Percentiles rank a stretch among this genome's conserved stretches.
phyloP scores from a whole-genome alignment of 1,140 invertebrate species.

The Penaeus indicus region DNA sequence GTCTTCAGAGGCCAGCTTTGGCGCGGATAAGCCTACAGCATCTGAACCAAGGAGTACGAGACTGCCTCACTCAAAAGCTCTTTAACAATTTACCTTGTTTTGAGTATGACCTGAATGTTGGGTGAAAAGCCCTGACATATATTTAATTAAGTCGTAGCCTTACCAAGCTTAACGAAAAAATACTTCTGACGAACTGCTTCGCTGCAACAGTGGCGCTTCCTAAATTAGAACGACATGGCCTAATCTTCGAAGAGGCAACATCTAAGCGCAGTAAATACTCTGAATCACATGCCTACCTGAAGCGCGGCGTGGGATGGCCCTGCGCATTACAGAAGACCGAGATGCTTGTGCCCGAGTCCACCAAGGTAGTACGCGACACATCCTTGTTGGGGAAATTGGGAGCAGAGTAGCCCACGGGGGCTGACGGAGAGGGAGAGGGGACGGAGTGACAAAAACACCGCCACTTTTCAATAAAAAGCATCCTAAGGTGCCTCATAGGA shows the following conservation, averaged over 20 bases:
- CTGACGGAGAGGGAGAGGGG: slow-evolving; percentile 29
- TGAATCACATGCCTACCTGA: slow-evolving; percentile 55
- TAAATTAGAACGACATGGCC: no score
- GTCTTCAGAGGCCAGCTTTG: slow-evolving; percentile 43
- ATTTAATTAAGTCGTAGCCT: no score
- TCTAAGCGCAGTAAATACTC: no score
- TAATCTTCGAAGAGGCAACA: no score
- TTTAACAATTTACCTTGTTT: no score
- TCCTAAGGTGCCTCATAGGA: neutral
- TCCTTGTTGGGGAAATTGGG: slow-evolving; percentile 65
- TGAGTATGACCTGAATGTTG: no score
- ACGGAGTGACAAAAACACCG: neutral
- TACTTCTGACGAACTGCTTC: no score
- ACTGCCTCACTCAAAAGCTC: no score
- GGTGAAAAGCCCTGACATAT: no score
- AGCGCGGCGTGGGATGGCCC: slow-evolving; percentile 55
- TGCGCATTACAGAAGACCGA: slow-evolving; percentile 62
- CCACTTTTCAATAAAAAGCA: neutral
- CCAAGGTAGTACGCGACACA: slow-evolving; percentile 57
- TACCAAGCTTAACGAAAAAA: no score
- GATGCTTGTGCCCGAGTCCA: slow-evolving; percentile 47
- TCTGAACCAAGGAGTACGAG: neutral
- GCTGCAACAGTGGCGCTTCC: no score
- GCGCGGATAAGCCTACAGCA: slow-evolving; percentile 52
- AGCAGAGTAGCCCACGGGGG: slow-evolving; percentile 57